Percentiles rank a stretch among this genome's conserved stretches.
phyloP scores from a whole-genome alignment of 2,797 vertebrate species.

The Parotocinclus haroldoi region DNA sequence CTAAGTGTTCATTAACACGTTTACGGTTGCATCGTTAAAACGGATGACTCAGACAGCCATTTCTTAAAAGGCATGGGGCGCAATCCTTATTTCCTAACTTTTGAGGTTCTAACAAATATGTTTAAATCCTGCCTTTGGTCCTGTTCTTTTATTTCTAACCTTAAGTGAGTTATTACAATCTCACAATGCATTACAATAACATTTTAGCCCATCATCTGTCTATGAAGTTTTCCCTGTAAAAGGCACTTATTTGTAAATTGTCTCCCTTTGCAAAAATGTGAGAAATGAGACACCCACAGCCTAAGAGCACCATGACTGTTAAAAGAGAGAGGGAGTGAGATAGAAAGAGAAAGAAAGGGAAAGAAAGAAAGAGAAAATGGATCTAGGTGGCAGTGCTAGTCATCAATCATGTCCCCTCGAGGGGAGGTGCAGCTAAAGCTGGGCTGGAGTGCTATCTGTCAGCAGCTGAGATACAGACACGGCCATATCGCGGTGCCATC shows the following conservation, averaged over 20 bases:
- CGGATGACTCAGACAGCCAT: constrained; percentile 38
- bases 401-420: constrained; percentile 80
- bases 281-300: constrained; percentile 36
- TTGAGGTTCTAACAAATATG: constrained; percentile 56
- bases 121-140: constrained; percentile 28
- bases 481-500: constrained; percentile 66
- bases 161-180: constrained; percentile 33
- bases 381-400: constrained; percentile 76
- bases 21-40: constrained; percentile 59
- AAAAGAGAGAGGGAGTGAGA: constrained; percentile 2
- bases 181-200: neutral
- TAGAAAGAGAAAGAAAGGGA: constrained; percentile 50
- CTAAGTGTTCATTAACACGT: constrained; percentile 80
- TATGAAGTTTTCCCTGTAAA: constrained; percentile 9
- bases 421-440: constrained; percentile 78
- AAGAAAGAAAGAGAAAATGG: constrained; percentile 74
- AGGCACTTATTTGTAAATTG: constrained; percentile 19
- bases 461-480: constrained; percentile 68
- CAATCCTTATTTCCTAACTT: constrained; percentile 65
- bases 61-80: constrained; percentile 39
- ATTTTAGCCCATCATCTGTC: too few species aligned
- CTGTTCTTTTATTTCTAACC: constrained; percentile 46
- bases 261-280: constrained; percentile 23
- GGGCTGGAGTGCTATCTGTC: constrained; percentile 81
- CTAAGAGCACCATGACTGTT: constrained; percentile 25